Evolutionary conservation across 2,888 invertebrate species (phyloP), one percentile per base, ranked within the genome.

Genomic region (Xanthorhoe spadicearia): DNA sequence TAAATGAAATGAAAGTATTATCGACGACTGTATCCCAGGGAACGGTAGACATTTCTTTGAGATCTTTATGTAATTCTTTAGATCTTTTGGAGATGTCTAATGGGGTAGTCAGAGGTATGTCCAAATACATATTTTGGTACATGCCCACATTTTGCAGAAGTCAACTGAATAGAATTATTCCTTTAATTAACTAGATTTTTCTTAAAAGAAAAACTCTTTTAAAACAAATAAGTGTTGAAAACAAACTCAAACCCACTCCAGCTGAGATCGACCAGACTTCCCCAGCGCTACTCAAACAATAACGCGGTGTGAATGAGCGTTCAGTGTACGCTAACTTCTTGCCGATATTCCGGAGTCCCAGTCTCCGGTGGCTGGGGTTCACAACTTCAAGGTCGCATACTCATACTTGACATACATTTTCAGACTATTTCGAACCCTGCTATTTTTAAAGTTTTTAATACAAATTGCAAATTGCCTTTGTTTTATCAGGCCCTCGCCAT

Each of bases 321-420:
- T 56, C 77, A 70, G 76, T 76, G 79, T 79, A 72, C 76, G 73
- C 75, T 55, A 70, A 73, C 77, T 75, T 74, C 74, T 74, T 76
- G 73, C 74, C 76, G 77, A 78, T 61, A 79, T 78, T 77, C 73
- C 70, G 71, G 77, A 74, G 80, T 71, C 81, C 78, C 79, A 77
- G 78, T 81, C 83, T 81, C 82, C 77, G 76, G 80, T 81, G 83
- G 79, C 79, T 80, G 79, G 74, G 76, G 77, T 72, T 76, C 76
- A 77, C 72, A 67, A 76, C 79, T 77, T 80, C 87, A 85, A 86
- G 84, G 86, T 85, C 83, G 81, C 80, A 82, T 79, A 79, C 80
- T 74, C 61, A 77, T 75, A 76, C 79, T 81, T 83, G 83, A 78
- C 80, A 80, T 74, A 78, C 72, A 79, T 73, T 77, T 74, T 73